Conservation (phyloP, 1,140 invertebrate genomes). For the Drosophila hydei region DNA sequence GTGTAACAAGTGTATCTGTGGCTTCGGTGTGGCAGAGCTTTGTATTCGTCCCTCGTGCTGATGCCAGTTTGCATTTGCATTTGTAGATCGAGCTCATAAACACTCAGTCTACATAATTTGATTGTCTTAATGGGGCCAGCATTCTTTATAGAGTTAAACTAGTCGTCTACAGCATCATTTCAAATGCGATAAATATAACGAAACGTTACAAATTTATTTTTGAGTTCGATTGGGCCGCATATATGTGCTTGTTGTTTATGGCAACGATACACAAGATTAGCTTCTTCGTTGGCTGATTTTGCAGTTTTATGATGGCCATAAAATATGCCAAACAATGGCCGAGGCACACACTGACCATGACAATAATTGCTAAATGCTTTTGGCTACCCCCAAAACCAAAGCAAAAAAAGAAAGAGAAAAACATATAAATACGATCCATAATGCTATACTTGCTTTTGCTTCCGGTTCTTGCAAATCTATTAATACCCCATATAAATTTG, state of each 20-base stretch:
- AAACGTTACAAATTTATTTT: conserved; percentile 52
- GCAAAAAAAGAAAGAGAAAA: conserved; percentile 6
- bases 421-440: conserved; percentile 1
- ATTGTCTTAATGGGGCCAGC: conserved; percentile 51
- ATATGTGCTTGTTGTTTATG: conserved; percentile 41
- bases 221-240: conserved; percentile 46
- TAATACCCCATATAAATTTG: conserved; percentile 49
- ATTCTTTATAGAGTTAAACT: conserved; percentile 41
- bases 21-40: conserved; percentile 11
- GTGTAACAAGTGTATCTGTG: conserved; percentile 27
- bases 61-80: conserved; percentile 25
- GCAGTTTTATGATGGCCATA: conserved; percentile 48
- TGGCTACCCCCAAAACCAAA: conserved; percentile 50
- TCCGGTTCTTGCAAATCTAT: conserved; percentile 44
- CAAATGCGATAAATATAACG: conserved; percentile 55
- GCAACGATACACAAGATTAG: conserved; percentile 42
- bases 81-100: conserved; percentile 46
- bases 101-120: conserved; percentile 64
- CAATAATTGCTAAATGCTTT: conserved; percentile 76
- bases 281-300: conserved; percentile 35
- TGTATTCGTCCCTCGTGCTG: neutral
- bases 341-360: conserved; percentile 46
- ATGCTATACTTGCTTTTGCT: conserved; percentile 7
- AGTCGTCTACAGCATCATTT: conserved; percentile 21
- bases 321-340: conserved; percentile 57